phyloP scores from a whole-genome alignment of 2,113 vertebrate genomes.

The Ifrita kowaldi region DNA sequence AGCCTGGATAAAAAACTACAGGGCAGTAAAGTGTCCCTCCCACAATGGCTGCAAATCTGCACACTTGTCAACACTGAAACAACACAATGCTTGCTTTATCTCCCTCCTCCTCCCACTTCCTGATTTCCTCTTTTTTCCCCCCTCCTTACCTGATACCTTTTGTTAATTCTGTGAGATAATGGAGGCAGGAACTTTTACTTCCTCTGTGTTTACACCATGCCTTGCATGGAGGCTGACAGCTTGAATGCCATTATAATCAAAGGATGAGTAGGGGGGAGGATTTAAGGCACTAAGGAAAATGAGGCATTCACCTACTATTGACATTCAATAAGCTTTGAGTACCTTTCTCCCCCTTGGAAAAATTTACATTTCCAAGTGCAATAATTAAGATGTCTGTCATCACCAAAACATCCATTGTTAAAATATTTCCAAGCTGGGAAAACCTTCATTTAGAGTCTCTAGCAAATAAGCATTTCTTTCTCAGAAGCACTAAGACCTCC shows the following conservation, averaged over 20 bases:
- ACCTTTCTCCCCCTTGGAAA: neutral
- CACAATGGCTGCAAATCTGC: neutral
- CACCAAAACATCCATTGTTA: constrained; percentile 8
- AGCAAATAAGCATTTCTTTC: neutral
- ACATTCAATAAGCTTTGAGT: neutral
- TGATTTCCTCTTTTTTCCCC: neutral
- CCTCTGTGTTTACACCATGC: neutral
- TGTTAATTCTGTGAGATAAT: neutral
- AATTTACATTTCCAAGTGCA: neutral
- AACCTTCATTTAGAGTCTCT: neutral
- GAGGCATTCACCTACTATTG: neutral
- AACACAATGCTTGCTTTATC: neutral
- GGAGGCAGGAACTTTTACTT: neutral
- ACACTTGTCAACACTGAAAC: neutral
- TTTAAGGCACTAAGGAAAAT: neutral
- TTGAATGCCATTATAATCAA: neutral
- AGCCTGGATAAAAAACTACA: neutral
- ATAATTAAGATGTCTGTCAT: constrained; percentile 19
- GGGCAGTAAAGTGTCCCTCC: neutral
- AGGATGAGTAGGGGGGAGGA: neutral
- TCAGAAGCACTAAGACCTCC: neutral
- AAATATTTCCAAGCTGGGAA: neutral
- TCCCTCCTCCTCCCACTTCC: neutral
- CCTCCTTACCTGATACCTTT: neutral
- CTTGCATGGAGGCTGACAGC: neutral